These are phyloP conservation scores for Cephus spinipes DNA, from an alignment of 2,888 invertebrate species.

Conservation along the genomic window DNA sequence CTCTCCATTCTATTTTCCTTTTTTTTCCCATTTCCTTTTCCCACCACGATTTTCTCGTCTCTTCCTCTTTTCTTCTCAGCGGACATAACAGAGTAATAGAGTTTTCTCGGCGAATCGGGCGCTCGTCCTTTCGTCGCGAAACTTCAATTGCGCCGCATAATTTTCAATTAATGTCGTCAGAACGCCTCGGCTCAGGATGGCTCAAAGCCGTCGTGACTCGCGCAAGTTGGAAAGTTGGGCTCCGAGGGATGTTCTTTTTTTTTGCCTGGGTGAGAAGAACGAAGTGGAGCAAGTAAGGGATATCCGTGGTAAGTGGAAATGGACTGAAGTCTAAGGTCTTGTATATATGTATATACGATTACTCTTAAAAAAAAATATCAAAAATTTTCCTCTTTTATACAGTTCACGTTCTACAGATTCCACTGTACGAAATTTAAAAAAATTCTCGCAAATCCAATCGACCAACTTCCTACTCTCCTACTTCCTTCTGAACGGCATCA, in stretches of 20 bases:
- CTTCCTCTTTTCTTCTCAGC: background rate
- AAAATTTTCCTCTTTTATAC: background rate
- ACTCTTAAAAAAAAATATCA: background rate
- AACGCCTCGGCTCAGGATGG: background rate
- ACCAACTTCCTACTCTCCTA: background rate
- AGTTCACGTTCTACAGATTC: background rate
- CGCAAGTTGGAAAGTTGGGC: background rate
- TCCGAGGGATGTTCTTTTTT: background rate
- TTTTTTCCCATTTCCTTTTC: background rate
- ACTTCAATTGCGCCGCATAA: constrained; percentile 18
- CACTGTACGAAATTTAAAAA: background rate
- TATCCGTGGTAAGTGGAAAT: background rate
- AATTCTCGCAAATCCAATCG: background rate
- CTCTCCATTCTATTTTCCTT: background rate
- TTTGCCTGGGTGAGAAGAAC: background rate
- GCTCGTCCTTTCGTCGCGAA: background rate
- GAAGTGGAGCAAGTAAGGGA: background rate
- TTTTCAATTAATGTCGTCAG: constrained; percentile 21
- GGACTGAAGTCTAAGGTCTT: background rate
- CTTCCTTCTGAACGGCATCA: background rate
- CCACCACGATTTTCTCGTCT: background rate
- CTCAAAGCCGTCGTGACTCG: background rate
- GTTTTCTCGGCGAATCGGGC: background rate
- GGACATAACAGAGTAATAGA: background rate
- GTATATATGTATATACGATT: background rate